These are phyloP conservation scores for Coptodon bakossiorum DNA, from an alignment of 2,113 vertebrate genomes.

Conservation along the genomic window DNA sequence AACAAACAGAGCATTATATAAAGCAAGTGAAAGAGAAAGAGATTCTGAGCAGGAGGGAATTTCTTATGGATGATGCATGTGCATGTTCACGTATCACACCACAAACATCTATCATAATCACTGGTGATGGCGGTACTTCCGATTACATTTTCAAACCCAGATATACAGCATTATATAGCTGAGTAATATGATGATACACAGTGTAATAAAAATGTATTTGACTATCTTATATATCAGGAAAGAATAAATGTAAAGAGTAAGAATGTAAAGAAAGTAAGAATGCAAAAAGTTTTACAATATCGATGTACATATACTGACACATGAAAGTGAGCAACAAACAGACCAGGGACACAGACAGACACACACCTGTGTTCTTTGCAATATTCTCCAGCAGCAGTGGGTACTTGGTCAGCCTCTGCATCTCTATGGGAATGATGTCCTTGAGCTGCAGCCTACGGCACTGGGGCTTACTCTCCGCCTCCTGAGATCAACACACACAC, in stretches of 20 bases:
- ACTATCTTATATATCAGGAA: neutral
- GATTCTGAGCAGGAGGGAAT: neutral
- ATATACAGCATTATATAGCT: neutral
- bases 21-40: neutral
- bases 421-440: slow-evolving; percentile 90
- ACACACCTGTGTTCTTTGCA: slow-evolving; percentile 75
- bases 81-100: neutral
- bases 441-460: slow-evolving; percentile 88
- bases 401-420: slow-evolving; percentile 92
- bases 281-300: neutral
- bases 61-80: neutral
- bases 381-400: slow-evolving; percentile 86
- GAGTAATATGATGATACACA: neutral
- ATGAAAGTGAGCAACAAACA: neutral
- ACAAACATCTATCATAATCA: neutral
- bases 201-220: neutral
- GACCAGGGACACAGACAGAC: neutral
- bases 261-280: neutral
- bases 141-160: neutral
- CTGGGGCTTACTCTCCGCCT: slow-evolving; percentile 83
- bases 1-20: neutral
- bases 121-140: neutral
- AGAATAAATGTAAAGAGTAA: neutral
- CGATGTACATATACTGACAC: neutral
- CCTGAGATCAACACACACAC: slow-evolving; percentile 60